Conservation (phyloP, 1,140 invertebrate species). For the Bombus soroeensis region DNA sequence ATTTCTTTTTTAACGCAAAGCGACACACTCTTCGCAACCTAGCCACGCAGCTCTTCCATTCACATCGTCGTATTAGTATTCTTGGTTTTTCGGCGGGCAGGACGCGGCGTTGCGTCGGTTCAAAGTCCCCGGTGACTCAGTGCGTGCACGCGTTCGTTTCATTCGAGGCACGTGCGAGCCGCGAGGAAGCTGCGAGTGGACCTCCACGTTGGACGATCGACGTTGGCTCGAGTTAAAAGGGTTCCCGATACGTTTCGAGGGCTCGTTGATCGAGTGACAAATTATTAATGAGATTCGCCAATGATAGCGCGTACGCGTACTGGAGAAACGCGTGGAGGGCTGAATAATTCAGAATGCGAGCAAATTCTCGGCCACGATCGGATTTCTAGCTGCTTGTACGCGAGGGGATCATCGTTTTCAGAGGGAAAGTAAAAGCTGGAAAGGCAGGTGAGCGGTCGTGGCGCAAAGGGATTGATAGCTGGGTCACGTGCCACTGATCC, state of each 20-base stretch:
- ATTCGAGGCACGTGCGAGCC: slow-evolving; percentile 59
- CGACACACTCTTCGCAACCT: background rate
- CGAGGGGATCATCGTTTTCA: too few species aligned
- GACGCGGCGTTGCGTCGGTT: background rate
- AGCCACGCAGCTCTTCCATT: background rate
- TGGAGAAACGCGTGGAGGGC: background rate
- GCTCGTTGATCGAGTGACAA: slow-evolving; percentile 53
- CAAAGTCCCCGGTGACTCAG: slow-evolving; percentile 49
- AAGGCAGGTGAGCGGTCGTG: slow-evolving; percentile 6
- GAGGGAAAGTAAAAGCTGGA: slow-evolving; percentile 37
- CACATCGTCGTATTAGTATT: slow-evolving; percentile 30
- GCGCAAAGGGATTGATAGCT: slow-evolving; percentile 57
- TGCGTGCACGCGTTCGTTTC: slow-evolving; percentile 49
- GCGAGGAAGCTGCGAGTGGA: slow-evolving; percentile 44
- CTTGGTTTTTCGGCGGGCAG: slow-evolving; percentile 27
- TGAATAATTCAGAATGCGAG: slow-evolving; percentile 51
- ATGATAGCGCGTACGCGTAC: background rate
- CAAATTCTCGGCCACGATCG: slow-evolving; percentile 33
- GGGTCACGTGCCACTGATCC: slow-evolving; percentile 62
- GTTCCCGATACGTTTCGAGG: background rate
- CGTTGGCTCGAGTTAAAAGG: slow-evolving; percentile 35
- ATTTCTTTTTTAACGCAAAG: background rate
- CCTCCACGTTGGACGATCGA: slow-evolving; percentile 11
- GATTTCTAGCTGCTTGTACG: background rate
- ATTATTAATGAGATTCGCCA: slow-evolving; percentile 60